Evolutionary conservation across 2,888 invertebrate genomes (phyloP), one percentile per base, ranked within the genome.

Genomic region (Chymomyza procnemis): DNA sequence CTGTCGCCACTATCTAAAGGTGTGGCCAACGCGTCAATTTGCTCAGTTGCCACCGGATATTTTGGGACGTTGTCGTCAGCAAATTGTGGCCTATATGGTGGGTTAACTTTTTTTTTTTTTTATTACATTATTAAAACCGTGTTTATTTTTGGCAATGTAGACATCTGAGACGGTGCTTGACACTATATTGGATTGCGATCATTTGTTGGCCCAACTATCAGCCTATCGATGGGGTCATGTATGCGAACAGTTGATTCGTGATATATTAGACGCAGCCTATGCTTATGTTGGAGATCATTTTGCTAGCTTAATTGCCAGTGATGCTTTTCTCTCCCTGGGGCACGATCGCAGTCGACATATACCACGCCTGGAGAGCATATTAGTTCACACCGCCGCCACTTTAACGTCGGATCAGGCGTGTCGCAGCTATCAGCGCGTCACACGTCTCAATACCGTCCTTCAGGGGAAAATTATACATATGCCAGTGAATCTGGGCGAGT

Each of bases 21-120:
- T 98, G 59, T 98, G 98, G 98, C 96, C 97, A 0, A 96, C 96
- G 2, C 95, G 97, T 84, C 94, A 95, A 3, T 98, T 98, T 91
- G 96, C 97, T 0, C 94, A 95, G 55, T 91, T 98, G 67, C 96
- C 97, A 0, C 93, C 95, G 46, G 96, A 97, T 86, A 92, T 97
- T 4, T 92, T 96, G 75, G 95, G 96, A 60, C 95, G 96, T 87
- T 97, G 97, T 89, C 95, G 95, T 77, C 95, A 95, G 87, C 96
- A 96, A 86, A 95, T 95, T 82, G 93, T 95, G 12, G 94, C 95
- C 0, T 95, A 96, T 88, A 93, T 97, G 93, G 94, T 94, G 89
- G 90, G 90, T 80, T 3, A 2, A 54, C 14, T 59, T 14, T 8
- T 47, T 2, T 5, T 16, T 8, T 18, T 9, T 30, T 2, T 0